Conservation (phyloP, 2,113 vertebrate genomes). For the Eulemur macaco region DNA sequence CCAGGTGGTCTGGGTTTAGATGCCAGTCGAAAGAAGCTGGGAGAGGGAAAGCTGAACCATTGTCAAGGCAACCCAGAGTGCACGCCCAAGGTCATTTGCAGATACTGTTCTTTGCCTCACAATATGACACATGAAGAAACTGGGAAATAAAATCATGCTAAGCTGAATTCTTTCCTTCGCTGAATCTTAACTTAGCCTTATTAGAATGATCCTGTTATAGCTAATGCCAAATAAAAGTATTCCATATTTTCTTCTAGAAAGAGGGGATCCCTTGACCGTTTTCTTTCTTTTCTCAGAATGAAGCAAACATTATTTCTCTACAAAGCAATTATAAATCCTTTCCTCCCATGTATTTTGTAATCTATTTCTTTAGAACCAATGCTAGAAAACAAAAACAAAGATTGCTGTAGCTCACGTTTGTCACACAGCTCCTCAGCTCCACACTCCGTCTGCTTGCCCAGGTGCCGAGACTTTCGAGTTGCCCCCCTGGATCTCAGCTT, state of each 20-base stretch:
- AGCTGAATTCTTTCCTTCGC: neutral
- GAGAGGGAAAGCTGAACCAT: neutral
- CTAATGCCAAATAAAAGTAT: neutral
- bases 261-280: neutral
- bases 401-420: fast-evolving
- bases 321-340: neutral
- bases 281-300: neutral
- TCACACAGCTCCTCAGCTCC: neutral
- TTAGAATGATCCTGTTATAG: neutral
- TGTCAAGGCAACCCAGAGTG: neutral
- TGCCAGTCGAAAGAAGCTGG: neutral
- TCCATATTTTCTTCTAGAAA: neutral
- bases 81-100: neutral
- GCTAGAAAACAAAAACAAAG: neutral
- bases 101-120: neutral
- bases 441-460: neutral
- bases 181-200: neutral
- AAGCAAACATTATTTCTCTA: neutral
- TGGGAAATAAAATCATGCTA: neutral
- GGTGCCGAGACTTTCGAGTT: neutral
- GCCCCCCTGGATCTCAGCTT: neutral
- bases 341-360: neutral
- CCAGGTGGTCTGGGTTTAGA: neutral
- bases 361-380: neutral
- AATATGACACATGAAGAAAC: neutral